Conservation (phyloP, 2,888 invertebrate genomes). For the Xestia ashworthii region DNA sequence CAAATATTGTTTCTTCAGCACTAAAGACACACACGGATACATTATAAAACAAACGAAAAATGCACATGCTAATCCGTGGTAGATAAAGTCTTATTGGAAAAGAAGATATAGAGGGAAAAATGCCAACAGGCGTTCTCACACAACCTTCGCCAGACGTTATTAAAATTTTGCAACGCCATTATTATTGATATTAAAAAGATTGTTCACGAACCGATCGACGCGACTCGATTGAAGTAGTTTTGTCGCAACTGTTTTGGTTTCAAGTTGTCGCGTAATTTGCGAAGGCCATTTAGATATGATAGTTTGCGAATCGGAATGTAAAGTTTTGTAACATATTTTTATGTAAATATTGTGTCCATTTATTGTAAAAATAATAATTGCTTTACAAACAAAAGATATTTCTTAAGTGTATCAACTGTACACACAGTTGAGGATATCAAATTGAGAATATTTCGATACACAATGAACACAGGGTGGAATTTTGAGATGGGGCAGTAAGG, state of each 20-base stretch:
- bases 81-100: background rate
- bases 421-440: background rate
- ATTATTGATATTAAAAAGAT: conserved; percentile 42
- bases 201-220: conserved; percentile 45
- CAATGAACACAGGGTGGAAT: no score
- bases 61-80: background rate
- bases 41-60: background rate
- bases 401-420: background rate
- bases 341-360: conserved; percentile 13
- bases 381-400: conserved; percentile 5
- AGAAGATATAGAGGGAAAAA: background rate
- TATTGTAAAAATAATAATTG: conserved; percentile 3
- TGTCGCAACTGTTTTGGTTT: conserved; percentile 58
- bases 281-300: conserved; percentile 50
- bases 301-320: conserved; percentile 39
- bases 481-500: no score
- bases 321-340: conserved; percentile 48
- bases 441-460: background rate
- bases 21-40: background rate
- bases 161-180: conserved; percentile 39
- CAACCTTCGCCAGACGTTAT: background rate
- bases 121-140: background rate
- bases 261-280: conserved; percentile 47
- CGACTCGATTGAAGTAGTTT: conserved; percentile 39
- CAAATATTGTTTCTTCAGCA: background rate